Conservation (phyloP, 2,797 vertebrate genomes). For the Acrocephalus scirpaceus region DNA sequence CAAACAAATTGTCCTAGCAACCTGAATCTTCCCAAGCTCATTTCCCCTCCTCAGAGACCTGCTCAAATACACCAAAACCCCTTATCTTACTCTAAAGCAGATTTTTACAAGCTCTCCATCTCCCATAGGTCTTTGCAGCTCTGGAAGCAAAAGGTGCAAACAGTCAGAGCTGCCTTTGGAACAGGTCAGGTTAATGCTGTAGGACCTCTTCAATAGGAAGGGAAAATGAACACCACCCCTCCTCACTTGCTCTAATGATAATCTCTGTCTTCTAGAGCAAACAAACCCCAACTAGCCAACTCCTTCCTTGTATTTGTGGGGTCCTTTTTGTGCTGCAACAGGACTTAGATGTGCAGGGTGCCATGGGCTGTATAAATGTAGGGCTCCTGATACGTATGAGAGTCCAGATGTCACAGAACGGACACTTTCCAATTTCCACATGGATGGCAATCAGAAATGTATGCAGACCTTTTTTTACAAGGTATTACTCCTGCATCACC, state of each 20-base stretch:
- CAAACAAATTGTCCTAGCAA: neutral
- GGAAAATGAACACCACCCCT: rapidly evolving
- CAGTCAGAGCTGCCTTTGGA: neutral
- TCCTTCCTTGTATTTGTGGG: neutral
- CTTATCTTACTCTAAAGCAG: neutral
- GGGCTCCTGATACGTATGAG: neutral
- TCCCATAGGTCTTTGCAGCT: neutral
- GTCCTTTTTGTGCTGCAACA: neutral
- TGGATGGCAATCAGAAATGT: neutral
- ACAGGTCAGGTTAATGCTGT: neutral
- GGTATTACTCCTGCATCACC: neutral
- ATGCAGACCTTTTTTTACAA: neutral
- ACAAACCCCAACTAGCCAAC: neutral
- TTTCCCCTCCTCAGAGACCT: neutral
- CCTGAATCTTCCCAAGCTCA: neutral
- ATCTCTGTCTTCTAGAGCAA: neutral
- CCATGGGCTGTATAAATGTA: neutral
- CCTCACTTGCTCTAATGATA: neutral
- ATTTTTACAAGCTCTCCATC: neutral
- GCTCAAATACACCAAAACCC: neutral
- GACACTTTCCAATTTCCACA: neutral
- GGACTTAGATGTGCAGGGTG: neutral
- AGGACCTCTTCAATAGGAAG: neutral
- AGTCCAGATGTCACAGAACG: neutral
- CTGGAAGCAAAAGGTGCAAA: neutral